Percentiles rank a stretch among this genome's conserved stretches.
phyloP scores from a whole-genome alignment of 2,888 invertebrate genomes.

The Latrodectus elegans region DNA sequence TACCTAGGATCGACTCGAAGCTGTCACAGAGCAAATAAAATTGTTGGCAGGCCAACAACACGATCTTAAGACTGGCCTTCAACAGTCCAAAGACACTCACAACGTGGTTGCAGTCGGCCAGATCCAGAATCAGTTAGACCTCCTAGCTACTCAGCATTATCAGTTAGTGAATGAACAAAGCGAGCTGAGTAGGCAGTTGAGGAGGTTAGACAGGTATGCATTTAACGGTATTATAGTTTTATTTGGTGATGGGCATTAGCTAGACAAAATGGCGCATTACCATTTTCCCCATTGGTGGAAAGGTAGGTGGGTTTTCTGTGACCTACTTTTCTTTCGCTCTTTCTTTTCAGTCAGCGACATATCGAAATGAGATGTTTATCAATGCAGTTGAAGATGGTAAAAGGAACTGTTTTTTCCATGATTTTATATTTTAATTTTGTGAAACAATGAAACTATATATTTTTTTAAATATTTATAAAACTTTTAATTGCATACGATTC shows the following conservation, averaged over 20 bases:
- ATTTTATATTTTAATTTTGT: too few relatives aligned
- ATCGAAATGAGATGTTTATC: too few relatives aligned
- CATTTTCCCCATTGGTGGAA: background rate
- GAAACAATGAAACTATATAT: too few relatives aligned
- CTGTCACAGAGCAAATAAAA: conserved; percentile 76
- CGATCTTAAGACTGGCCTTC: conserved; percentile 75
- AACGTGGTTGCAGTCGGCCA: conserved; percentile 73
- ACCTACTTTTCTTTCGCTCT: background rate
- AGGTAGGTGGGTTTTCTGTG: conserved; percentile 10
- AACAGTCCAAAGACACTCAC: conserved; percentile 74
- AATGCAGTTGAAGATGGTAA: too few relatives aligned
- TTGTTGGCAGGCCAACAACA: conserved; percentile 74
- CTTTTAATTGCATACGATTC: too few relatives aligned
- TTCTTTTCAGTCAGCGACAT: conserved; percentile 2
- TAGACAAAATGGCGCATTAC: too few relatives aligned
- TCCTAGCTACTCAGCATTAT: conserved; percentile 75
- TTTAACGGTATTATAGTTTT: too few relatives aligned
- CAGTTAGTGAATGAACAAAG: conserved; percentile 76
- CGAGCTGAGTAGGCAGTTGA: conserved; percentile 74
- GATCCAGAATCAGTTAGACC: conserved; percentile 75
- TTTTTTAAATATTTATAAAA: too few relatives aligned
- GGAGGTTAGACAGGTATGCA: conserved; percentile 71
- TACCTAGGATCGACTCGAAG: conserved; percentile 76
- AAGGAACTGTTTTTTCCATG: too few relatives aligned
- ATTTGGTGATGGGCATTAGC: too few relatives aligned